Evolutionary conservation across 2,888 invertebrate species (phyloP), one percentile per base, ranked within the genome.

Genomic region (Sussaba pulchella): DNA sequence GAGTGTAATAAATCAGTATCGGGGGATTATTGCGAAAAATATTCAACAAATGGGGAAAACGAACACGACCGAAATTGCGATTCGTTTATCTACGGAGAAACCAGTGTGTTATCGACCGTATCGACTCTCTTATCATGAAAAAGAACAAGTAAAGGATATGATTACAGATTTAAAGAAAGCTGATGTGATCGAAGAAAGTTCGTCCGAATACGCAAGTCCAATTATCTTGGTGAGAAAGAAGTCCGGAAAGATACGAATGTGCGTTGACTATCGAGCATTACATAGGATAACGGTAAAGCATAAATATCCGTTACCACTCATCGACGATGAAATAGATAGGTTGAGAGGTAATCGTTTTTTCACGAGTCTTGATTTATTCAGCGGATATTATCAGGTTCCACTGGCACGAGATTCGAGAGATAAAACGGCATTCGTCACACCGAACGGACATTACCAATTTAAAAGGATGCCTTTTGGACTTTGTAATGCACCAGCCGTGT

Each of bases 281-380:
- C 59, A 71, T n/a, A 59, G 9, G 21, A 59, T 85, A 0, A 91
- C 90, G 0, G 77, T 87, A 0, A 87, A 88, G 6, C 88, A 90
- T 64, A 79, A 85, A 21, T 88, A 89, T 74, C 90, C 90, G 0
- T 82, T 91, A 79, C 89, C 91, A 3, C 84, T 85, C n/a, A 88
- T 92, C 0, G 88, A 90, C 36, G 91, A 92, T 39, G 82, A 90
- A 71, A 12, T 89, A 4, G 86, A 88, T 26, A 73, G 84, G 8
- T 52, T 91, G 10, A 73, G 83, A 8, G 89, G 88, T 1, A 79
- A 47, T 17, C 69, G 75, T 24, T 85, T 69, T 72, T 91, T 87
- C 31, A 31, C 31, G 6, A 31, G 31, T 6, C 6, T 31, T 2
- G 31, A 31, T 31, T 31, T 31, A 31, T 31, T 31, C 6, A 31